Base-by-base conservation (phyloP, 1,140 invertebrate species). In the Solenopsis fugax region DNA sequence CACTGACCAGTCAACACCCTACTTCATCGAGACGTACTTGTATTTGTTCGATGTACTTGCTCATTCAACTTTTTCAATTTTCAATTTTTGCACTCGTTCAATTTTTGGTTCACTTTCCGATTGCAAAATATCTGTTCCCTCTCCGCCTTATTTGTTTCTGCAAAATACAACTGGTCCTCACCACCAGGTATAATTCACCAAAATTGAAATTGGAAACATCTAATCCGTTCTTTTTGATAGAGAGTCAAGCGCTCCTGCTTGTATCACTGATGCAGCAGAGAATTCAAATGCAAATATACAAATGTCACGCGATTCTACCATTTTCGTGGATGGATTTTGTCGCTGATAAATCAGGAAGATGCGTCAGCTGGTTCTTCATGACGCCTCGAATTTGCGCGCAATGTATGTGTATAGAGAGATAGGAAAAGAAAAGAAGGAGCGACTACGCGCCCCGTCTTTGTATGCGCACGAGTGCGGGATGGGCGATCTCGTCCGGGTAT, bases 401-500 rank as follows among this genome's bases (percentile, higher is more conserved):
- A 52, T 62, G n/a, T 50, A 87, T 37, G 1, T 64, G n/a, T 56
- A 56, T 7, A 12, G 10, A 45, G 34, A 5, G 18, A 5, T 29
- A 4, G 34, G n/a, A 18, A 18, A 4, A 18, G 37, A 4, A 12
- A 2, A 65, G 34, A 41, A 3, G n/a, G 34, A 12, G 60, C 75
- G 85, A 64, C 75, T 85, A 87, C 84, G 86, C 29, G 29, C 29
- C 29, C 29, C 88, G 86, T 75, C 56, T 85, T 88, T 88, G 89
- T 87, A 77, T 87, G 76, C 45, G 88, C 84, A 56, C 73, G 75
- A 82, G 50, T 82, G 72, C 81, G 78, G 60, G 78, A 48, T 87
- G 85, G 82, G 76, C 89, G 87, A 91, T 91, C 88, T 91, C 88
- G 88, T 71, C 85, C 88, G 85, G 89, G 88, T 92, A 41, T 41